Evolutionary conservation across 2,797 vertebrate species (phyloP).

Genomic region (Scyliorhinus canicula): DNA sequence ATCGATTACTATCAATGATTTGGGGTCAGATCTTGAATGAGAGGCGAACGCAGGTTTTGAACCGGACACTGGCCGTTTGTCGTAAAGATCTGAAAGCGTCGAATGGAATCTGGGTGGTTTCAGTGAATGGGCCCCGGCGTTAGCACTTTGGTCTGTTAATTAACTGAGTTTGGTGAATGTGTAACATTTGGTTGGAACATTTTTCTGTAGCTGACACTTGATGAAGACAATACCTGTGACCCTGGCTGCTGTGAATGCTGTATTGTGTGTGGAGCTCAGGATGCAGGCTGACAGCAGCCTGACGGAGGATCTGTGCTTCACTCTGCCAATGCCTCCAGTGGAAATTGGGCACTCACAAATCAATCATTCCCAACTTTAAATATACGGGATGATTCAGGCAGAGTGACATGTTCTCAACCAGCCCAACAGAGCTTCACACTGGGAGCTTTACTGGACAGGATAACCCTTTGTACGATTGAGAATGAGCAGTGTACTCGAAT

Average conservation of each 20-base stretch:
- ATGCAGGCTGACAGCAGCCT: neutral
- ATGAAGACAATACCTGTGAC: too few relatives aligned
- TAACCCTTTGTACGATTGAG: neutral
- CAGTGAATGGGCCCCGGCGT: neutral
- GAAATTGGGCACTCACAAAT: too few relatives aligned
- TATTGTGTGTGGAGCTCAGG: neutral
- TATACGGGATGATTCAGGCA: neutral
- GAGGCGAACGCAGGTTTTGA: neutral
- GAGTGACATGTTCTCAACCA: too few relatives aligned
- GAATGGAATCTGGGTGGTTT: neutral
- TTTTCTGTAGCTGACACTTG: slow-evolving; percentile 37
- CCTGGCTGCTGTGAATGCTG: neutral
- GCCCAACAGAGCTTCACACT: neutral
- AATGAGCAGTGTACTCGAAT: neutral
- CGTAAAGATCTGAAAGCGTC: neutral
- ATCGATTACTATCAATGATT: neutral
- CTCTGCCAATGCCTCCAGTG: too few relatives aligned
- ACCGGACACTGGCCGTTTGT: neutral
- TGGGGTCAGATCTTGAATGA: too few relatives aligned
- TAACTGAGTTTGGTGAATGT: slow-evolving; percentile 59
- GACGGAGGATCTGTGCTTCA: neutral
- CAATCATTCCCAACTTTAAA: neutral
- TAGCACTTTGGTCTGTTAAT: slow-evolving; percentile 48
- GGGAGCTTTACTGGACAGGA: neutral
- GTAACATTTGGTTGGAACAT: slow-evolving; percentile 54